These are phyloP conservation scores for Tyto alba DNA, from an alignment of 2,113 vertebrate genomes.

Conservation along the genomic window DNA sequence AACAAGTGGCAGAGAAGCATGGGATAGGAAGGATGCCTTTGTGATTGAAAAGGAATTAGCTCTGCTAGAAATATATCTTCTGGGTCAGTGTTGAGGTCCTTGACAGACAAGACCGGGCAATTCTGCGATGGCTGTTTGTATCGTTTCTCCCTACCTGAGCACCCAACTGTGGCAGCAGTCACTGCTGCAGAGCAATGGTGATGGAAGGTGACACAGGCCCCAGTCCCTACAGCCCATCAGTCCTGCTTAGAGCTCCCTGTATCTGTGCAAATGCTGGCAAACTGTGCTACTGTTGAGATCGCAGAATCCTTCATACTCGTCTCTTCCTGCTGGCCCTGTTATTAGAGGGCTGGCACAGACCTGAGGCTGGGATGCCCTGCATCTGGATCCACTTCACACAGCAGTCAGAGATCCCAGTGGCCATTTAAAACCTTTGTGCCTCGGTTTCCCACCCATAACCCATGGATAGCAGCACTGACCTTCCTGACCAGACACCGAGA, in stretches of 20 bases:
- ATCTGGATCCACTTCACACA: neutral
- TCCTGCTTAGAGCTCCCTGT: neutral
- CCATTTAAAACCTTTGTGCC: neutral
- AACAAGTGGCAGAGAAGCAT: neutral
- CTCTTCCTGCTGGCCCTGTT: neutral
- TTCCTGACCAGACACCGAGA: neutral
- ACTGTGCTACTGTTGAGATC: neutral
- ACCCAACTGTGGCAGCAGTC: neutral
- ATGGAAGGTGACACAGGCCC: neutral
- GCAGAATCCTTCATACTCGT: neutral
- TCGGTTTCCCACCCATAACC: neutral
- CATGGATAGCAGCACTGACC: neutral
- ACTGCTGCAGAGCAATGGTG: neutral
- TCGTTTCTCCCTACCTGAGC: neutral
- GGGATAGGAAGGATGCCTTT: neutral
- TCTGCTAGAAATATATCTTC: neutral
- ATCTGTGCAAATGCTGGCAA: neutral
- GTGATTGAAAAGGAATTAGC: neutral
- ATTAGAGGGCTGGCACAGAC: neutral
- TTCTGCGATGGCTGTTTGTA: neutral
- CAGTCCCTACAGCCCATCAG: accelerated
- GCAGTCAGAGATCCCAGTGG: neutral
- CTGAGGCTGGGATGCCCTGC: neutral
- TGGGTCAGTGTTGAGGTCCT: neutral
- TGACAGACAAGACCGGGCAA: neutral